Evolutionary conservation across 1,140 invertebrate species (phyloP).

Genomic region (Camponotus pennsylvanicus): DNA sequence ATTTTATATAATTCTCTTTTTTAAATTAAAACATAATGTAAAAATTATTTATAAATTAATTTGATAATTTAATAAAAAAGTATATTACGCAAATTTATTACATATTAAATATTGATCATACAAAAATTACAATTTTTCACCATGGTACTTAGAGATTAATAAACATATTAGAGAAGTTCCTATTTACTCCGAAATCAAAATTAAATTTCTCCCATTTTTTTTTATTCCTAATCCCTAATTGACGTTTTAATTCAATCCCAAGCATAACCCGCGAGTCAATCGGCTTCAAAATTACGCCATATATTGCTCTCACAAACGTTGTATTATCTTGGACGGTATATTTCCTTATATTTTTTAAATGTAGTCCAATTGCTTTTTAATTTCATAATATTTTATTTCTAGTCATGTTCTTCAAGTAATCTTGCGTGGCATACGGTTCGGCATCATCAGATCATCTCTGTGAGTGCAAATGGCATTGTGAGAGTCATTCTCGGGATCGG

Average conservation of each 20-base stretch:
- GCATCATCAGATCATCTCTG: constrained; percentile 41
- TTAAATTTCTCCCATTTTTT: constrained; percentile 29
- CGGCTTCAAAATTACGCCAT: constrained; percentile 38
- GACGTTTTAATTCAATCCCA: constrained; percentile 59
- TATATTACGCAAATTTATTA: not conserved
- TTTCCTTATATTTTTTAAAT: constrained; percentile 67
- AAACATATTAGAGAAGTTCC: not conserved
- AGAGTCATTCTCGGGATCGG: constrained; percentile 72
- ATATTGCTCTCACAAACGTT: constrained; percentile 61
- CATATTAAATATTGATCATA: not conserved
- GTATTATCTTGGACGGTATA: constrained; percentile 75
- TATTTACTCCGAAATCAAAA: constrained; percentile 22
- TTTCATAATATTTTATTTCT: constrained; percentile 44
- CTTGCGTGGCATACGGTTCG: constrained; percentile 57
- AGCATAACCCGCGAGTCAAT: constrained; percentile 59
- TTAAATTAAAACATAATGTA: not conserved
- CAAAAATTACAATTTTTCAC: constrained; percentile 1
- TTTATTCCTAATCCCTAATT: constrained; percentile 48
- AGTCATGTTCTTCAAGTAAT: constrained; percentile 71
- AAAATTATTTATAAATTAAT: not conserved
- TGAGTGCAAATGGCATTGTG: constrained; percentile 72
- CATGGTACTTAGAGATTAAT: constrained; percentile 37
- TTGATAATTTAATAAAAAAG: not conserved
- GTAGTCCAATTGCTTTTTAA: constrained; percentile 67
- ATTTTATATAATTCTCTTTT: not conserved